Percentiles rank a stretch among this genome's conserved stretches.
Evolutionary conservation across 2,888 invertebrate genomes (phyloP).

Genomic region (Oxytorus armatus): DNA sequence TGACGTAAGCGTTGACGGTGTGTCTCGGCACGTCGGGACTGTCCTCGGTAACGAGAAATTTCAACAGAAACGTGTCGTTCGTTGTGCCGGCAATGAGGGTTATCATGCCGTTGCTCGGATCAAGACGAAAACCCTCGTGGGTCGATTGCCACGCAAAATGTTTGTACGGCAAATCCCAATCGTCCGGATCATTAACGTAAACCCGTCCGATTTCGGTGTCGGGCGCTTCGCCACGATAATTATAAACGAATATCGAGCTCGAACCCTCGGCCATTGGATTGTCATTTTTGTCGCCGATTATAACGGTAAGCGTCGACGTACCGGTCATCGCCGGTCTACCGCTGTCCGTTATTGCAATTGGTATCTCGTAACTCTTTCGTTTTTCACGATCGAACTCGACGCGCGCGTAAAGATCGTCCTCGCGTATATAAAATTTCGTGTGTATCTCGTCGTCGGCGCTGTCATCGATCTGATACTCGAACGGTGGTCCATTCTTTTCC

Average conservation of each 20-base stretch:
- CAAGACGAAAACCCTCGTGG: slow-evolving; percentile 90
- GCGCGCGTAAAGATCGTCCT: slow-evolving; percentile 89
- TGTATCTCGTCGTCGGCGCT: slow-evolving; percentile 88
- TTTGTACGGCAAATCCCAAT: slow-evolving; percentile 98
- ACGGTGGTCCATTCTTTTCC: slow-evolving; percentile 94
- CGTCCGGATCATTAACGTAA: slow-evolving; percentile 97
- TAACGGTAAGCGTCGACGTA: slow-evolving; percentile 93
- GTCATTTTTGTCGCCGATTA: slow-evolving; percentile 98
- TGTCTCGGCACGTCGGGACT: slow-evolving; percentile 85
- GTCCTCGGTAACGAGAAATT: slow-evolving; percentile 91
- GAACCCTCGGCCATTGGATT: slow-evolving; percentile 95
- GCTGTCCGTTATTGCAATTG: slow-evolving; percentile 95
- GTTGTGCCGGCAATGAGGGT: slow-evolving; percentile 92
- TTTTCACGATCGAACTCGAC: slow-evolving; percentile 94
- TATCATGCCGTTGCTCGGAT: slow-evolving; percentile 93
- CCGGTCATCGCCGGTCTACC: slow-evolving; percentile 91
- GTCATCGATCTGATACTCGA: slow-evolving; percentile 89
- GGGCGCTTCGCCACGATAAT: slow-evolving; percentile 94
- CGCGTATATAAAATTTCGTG: slow-evolving; percentile 90
- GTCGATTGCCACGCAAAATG: slow-evolving; percentile 90
- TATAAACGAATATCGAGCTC: slow-evolving; percentile 97
- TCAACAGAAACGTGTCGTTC: slow-evolving; percentile 90
- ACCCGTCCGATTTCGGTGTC: slow-evolving; percentile 95
- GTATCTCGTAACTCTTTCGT: slow-evolving; percentile 94
- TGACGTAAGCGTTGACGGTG: slow-evolving; percentile 93